Evolutionary conservation across 2,888 invertebrate genomes (phyloP), one percentile per base, ranked within the genome.

Genomic region (Ochlodes sylvanus): DNA sequence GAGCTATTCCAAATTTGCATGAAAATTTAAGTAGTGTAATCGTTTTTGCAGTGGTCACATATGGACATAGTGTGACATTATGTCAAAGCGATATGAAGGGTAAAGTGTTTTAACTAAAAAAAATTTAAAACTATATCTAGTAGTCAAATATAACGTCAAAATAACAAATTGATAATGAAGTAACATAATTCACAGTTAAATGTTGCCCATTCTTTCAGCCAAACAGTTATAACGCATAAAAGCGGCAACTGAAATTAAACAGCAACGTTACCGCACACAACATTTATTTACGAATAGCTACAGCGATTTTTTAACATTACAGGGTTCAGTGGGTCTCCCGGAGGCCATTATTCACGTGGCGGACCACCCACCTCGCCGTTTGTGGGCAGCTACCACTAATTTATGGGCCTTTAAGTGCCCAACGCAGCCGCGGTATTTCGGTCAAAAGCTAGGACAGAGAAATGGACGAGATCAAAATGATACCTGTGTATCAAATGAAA

Each of bases 401-500:
- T 92, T 93, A 92, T 89, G 77, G 83, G 84, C 84, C 87, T 90
- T 87, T 88, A 88, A 92, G 88, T 90, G 88, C 88, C 83, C 80
- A 81, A 85, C 81, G 79, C 79, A 76, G 80, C 79, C 78, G 81
- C 78, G 76, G 76, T 79, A 82, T 86, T 87, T 86, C 81, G 84
- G 84, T 82, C 83, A 83, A 84, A 86, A 81, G 81, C 82, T 84
- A 81, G 81, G 81, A 81, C 58, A 60, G 42, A 32, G 52, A 60
- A 66, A 67, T 19, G 42, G 61, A 41, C 6, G 47, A 17, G 12
- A 42, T 52, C 65, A 32, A 41, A 58, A 54, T 54, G 42, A 55
- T 55, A 34, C 57, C 19, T 34, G 21, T 32, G 57, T 42, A 9
- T 3, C 34, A 54, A 54, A 54, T 7, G 15, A 15, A 47, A 17